Percentiles rank a stretch among this genome's conserved stretches.
Evolutionary conservation across 1,140 invertebrate species (phyloP).

Genomic region (Sitophilus oryzae): DNA sequence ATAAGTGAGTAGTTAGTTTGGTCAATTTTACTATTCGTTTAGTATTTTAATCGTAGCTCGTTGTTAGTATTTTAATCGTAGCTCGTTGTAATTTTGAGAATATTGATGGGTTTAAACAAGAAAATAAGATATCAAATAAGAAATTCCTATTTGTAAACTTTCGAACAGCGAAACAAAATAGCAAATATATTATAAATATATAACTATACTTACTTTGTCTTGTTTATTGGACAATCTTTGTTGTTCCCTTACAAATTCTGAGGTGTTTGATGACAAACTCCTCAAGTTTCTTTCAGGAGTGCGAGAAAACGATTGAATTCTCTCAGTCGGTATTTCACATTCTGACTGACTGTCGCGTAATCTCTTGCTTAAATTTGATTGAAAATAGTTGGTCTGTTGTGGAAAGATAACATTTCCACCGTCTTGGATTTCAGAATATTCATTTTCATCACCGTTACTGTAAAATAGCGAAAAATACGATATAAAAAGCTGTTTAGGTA

Average conservation of each 20-base stretch:
- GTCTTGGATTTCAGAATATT: conserved; percentile 35
- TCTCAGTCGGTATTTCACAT: conserved; percentile 2
- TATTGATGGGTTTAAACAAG: too few species aligned
- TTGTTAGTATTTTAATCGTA: too few species aligned
- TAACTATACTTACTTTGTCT: conserved; percentile 12
- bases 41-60: too few species aligned
- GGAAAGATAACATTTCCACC: conserved; percentile 22
- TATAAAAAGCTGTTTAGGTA: too few species aligned
- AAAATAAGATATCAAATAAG: too few species aligned
- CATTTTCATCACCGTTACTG: conserved; percentile 40
- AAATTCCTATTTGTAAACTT: too few species aligned
- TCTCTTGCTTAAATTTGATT: conserved; percentile 8
- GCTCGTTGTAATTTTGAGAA: too few species aligned
- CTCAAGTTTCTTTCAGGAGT: conserved; percentile 21
- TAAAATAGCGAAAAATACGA: too few species aligned
- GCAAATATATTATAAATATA: too few species aligned
- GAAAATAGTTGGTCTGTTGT: conserved; percentile 27
- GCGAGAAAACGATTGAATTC: conserved; percentile 15
- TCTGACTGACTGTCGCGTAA: conserved; percentile 2
- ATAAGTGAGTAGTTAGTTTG: too few species aligned
- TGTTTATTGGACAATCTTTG: conserved; percentile 12
- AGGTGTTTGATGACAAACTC: conserved; percentile 16
- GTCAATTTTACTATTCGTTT: too few species aligned
- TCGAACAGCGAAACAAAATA: too few species aligned
- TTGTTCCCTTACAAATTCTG: conserved; percentile 9